phyloP scores from a whole-genome alignment of 2,888 invertebrate genomes.

The Pseudococcus viburni region DNA sequence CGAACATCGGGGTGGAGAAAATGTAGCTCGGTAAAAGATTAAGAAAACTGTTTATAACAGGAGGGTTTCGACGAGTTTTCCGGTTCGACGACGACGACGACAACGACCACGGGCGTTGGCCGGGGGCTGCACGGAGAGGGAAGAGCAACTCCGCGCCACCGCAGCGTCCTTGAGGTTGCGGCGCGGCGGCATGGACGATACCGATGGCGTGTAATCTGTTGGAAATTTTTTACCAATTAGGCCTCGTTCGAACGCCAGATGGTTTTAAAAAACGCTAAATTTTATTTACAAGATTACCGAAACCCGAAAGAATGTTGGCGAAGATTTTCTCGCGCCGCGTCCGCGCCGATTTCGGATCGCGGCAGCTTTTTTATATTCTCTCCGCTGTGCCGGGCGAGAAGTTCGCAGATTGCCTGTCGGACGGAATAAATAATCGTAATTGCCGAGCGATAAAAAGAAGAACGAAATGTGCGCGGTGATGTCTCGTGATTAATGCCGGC shows the following conservation, averaged over 20 bases:
- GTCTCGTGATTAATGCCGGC: slow-evolving; percentile 25
- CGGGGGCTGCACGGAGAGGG: neutral
- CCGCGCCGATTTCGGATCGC: neutral
- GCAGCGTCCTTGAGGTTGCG: too few species aligned
- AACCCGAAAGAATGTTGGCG: slow-evolving; percentile 22
- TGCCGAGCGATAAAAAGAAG: slow-evolving; percentile 13
- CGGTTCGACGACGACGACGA: slow-evolving; percentile 39
- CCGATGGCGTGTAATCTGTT: slow-evolving; percentile 32
- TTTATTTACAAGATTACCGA: slow-evolving; percentile 48
- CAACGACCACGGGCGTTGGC: neutral
- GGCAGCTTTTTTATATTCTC: neutral
- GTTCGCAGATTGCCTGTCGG: slow-evolving; percentile 4
- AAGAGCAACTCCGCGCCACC: neutral
- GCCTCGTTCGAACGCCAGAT: slow-evolving; percentile 49
- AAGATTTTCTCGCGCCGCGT: neutral
- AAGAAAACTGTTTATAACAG: slow-evolving; percentile 52
- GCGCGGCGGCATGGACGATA: too few species aligned
- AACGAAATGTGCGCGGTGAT: neutral
- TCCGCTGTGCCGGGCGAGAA: neutral
- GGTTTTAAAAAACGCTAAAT: slow-evolving; percentile 52
- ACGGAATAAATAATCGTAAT: slow-evolving; percentile 42
- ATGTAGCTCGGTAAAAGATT: slow-evolving; percentile 41
- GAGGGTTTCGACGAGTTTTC: slow-evolving; percentile 52
- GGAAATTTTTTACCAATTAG: slow-evolving; percentile 55
- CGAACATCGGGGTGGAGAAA: neutral